phyloP scores from a whole-genome alignment of 2,888 invertebrate species.

The Drosophila gaucha region DNA sequence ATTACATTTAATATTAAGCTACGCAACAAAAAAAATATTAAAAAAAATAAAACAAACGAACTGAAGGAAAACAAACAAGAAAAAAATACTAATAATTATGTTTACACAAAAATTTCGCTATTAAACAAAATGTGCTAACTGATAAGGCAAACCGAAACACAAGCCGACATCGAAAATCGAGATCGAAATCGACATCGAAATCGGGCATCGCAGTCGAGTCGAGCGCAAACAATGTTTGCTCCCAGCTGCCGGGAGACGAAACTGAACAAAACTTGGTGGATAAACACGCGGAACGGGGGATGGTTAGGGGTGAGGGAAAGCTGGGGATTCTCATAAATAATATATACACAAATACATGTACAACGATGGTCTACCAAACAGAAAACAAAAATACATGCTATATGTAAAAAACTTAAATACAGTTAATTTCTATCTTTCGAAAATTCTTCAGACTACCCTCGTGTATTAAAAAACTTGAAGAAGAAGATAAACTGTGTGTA shows the following conservation, averaged over 20 bases:
- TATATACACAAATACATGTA: neutral
- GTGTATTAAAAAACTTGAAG: too few species aligned
- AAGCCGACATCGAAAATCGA: neutral
- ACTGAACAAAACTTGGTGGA: slow-evolving; percentile 16
- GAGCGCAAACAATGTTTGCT: slow-evolving; percentile 22
- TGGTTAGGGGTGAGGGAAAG: neutral
- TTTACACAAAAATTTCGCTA: slow-evolving; percentile 46
- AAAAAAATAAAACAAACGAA: slow-evolving; percentile 43
- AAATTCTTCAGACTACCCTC: neutral
- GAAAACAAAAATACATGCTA: neutral
- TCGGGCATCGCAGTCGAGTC: too few species aligned
- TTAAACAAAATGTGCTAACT: slow-evolving; percentile 47
- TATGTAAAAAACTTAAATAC: neutral
- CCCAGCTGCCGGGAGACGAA: too few species aligned
- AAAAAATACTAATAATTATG: slow-evolving; percentile 28
- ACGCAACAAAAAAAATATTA: slow-evolving; percentile 28
- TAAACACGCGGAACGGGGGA: too few species aligned
- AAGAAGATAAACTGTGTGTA: neutral
- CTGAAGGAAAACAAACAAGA: slow-evolving; percentile 20
- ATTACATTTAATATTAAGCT: slow-evolving; percentile 30
- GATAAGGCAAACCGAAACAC: slow-evolving; percentile 42
- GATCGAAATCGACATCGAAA: slow-evolving; percentile 10
- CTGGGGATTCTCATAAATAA: neutral
- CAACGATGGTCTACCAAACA: neutral
- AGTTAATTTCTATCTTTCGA: neutral